phyloP scores from a whole-genome alignment of 2,797 vertebrate genomes.

The Spheniscus humboldti region DNA sequence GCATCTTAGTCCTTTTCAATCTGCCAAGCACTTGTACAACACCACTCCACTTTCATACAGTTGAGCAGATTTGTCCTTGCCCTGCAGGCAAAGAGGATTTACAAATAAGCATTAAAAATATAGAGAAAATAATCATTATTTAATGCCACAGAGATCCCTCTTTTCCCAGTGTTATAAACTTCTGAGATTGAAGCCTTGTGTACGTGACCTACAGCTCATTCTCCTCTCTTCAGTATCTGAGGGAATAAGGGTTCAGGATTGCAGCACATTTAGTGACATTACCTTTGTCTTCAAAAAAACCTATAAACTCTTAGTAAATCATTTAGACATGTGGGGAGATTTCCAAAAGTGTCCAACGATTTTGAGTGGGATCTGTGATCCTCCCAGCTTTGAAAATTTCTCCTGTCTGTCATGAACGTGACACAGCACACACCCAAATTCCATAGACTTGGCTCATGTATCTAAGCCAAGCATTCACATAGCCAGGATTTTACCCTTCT shows the following conservation, averaged over 20 bases:
- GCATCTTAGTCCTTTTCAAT: neutral
- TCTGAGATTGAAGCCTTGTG: neutral
- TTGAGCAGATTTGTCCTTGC: neutral
- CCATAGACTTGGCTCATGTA: accelerated
- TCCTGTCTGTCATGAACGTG: neutral
- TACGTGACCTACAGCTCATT: neutral
- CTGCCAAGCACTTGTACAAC: neutral
- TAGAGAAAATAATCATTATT: neutral
- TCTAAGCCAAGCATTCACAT: neutral
- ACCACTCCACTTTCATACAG: neutral
- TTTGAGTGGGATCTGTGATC: neutral
- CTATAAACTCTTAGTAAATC: neutral
- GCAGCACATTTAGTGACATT: neutral
- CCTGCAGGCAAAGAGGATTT: neutral
- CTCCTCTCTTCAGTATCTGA: neutral
- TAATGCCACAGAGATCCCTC: neutral
- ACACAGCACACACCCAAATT: neutral
- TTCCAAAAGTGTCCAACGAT: neutral
- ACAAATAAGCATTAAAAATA: neutral
- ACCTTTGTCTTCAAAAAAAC: neutral
- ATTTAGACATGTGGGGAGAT: neutral
- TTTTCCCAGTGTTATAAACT: neutral
- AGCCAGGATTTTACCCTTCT: neutral
- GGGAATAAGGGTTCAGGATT: neutral
- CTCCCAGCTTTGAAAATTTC: neutral